Evolutionary conservation across 1,140 invertebrate genomes (phyloP).

Genomic region (Drosophila pseudoobscura): DNA sequence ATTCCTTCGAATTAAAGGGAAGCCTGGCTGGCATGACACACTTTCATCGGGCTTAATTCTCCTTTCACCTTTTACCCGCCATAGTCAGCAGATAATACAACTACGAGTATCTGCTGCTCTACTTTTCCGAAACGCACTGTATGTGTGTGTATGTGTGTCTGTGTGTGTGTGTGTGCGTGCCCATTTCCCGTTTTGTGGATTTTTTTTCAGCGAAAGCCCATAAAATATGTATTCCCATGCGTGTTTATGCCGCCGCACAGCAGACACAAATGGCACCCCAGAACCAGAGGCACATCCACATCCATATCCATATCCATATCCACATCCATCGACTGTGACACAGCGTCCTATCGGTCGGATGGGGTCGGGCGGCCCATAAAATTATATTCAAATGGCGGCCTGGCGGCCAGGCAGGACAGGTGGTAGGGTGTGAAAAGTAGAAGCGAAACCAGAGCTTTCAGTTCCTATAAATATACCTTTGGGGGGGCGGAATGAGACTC

Average conservation of each 20-base stretch:
- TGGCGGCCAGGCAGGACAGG: conserved; percentile 26
- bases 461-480: conserved; percentile 46
- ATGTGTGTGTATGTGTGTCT: not conserved
- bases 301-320: not conserved
- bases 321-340: conserved; percentile 36
- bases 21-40: too few species aligned
- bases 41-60: too few species aligned
- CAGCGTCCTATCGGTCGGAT: conserved; percentile 10
- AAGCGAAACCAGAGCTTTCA: conserved; percentile 6
- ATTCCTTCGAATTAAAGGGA: too few species aligned
- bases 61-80: too few species aligned
- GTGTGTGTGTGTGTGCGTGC: conserved; percentile 31
- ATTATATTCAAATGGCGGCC: conserved; percentile 54
- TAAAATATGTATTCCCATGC: conserved; percentile 70
- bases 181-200: conserved; percentile 41
- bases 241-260: conserved; percentile 55
- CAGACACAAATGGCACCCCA: conserved; percentile 16
- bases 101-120: not conserved
- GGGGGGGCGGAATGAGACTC: conserved; percentile 1
- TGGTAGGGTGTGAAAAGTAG: conserved; percentile 8
- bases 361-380: conserved; percentile 33
- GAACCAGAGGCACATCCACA: conserved; percentile 4
- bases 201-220: conserved; percentile 44
- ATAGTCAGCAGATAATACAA: not conserved
- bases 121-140: conserved; percentile 16